Conservation (phyloP, 2,888 invertebrate species). For the Chrysodeixis includens region DNA sequence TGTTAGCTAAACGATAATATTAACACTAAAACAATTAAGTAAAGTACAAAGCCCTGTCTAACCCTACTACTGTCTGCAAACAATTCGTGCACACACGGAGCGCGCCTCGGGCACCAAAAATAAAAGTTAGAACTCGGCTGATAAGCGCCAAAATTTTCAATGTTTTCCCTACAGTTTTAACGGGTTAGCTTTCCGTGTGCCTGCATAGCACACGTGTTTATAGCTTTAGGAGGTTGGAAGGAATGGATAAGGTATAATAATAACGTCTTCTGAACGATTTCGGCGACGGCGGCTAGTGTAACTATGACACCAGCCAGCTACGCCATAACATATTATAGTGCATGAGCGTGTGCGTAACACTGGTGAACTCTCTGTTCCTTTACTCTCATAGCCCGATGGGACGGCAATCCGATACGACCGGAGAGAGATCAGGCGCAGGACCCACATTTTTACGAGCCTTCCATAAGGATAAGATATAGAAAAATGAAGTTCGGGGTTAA, state of each 20-base stretch:
- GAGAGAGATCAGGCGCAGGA: too few species aligned
- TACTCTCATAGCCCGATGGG: too few species aligned
- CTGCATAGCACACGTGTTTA: conserved; percentile 67
- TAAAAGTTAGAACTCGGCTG: conserved; percentile 84
- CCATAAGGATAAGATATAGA: too few species aligned
- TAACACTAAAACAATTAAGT: neutral
- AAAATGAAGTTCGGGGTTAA: too few species aligned
- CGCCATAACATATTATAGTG: too few species aligned
- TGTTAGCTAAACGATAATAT: neutral
- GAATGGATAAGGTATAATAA: conserved; percentile 55
- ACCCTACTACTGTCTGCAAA: conserved; percentile 56
- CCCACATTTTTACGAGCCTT: too few species aligned
- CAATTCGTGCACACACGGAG: conserved; percentile 76
- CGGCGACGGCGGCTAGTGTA: too few species aligned
- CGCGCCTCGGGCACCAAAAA: conserved; percentile 81
- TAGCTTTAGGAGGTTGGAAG: conserved; percentile 37
- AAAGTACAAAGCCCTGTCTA: conserved; percentile 49
- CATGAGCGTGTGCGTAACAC: too few species aligned
- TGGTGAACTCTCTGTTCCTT: too few species aligned
- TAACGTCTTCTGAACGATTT: too few species aligned
- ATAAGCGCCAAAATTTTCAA: conserved; percentile 88
- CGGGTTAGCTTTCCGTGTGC: conserved; percentile 57
- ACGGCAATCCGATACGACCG: too few species aligned
- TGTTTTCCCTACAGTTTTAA: conserved; percentile 81
- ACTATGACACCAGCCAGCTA: too few species aligned